Evolutionary conservation across 2,888 invertebrate species (phyloP), one percentile per base, ranked within the genome.

Genomic region (Odontomyia ornata): DNA sequence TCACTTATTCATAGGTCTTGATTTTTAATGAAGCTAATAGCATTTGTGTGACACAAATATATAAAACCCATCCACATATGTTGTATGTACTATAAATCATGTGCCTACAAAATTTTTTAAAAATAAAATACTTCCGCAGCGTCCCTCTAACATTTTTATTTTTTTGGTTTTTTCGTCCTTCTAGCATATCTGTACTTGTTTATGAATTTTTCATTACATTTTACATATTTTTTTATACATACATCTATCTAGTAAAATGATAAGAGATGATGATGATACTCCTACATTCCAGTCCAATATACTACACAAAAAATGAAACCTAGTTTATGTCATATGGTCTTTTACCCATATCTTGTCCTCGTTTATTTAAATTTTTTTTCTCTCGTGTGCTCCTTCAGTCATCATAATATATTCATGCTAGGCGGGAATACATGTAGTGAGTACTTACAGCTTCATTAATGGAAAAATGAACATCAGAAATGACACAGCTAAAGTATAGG

Each of bases 141-240:
- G 43, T 52, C 15, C 52, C 18, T 52, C n/a, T 18, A 3, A 52
- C 52, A 4, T 30, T 30, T 1, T 9, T n/a, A 65, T n/a, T 36
- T n/a, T 30, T 7, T 18, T 27, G 62, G 62, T n/a, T 18, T 23
- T 43, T 67, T 67, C 46, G 46, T n/a, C 64, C 28, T 60, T 36
- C 36, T 9, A 23, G 2, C 23, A 64, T 30, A 64, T 23, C 21
- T 30, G 30, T 64, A 30, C 27, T 67, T 23, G 46, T 23, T 67
- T 67, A 67, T 67, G 67, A 67, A 43, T 67, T 46, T 67, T 67
- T 67, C 46, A 67, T 67, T 67, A 46, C 21, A n/a, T 67, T 46
- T 23, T 46, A 43, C 67, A 67, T n/a, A 43, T 46, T 43, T 30
- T 15, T 30, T n/a, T 65, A 11, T n/a, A n/a, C n/a, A n/a, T n/a